These are phyloP conservation scores for Barbus barbus DNA, from an alignment of 2,113 vertebrate genomes.

Conservation along the genomic window DNA sequence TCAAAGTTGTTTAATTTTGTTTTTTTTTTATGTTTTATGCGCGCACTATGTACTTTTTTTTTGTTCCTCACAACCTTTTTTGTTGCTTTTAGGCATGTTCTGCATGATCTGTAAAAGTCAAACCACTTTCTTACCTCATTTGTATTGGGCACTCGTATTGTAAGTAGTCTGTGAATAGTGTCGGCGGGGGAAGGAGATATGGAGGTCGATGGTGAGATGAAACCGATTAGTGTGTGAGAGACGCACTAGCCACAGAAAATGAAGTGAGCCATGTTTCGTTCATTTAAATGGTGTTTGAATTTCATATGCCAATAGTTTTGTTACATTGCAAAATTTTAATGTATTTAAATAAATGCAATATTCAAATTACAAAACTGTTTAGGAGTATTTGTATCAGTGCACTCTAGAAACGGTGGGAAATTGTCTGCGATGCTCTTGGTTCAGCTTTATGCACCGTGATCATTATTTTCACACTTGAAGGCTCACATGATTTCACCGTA, in stretches of 20 bases:
- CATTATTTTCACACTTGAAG: background rate
- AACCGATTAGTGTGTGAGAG: constrained; percentile 56
- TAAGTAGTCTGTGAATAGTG: constrained; percentile 98
- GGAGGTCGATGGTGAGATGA: constrained; percentile 67
- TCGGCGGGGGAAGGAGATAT: constrained; percentile 77
- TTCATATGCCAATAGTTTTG: constrained; percentile 99
- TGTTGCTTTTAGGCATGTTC: constrained; percentile 94
- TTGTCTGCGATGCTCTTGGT: background rate
- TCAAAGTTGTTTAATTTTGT: constrained; percentile 94
- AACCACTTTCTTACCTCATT: constrained; percentile 99
- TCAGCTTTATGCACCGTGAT: background rate
- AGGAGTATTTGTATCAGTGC: background rate
- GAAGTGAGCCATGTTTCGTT: constrained; percentile 99
- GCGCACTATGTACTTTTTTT: constrained; percentile 49
- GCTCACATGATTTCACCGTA: background rate
- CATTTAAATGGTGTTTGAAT: constrained; percentile 99
- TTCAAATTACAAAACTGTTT: constrained; percentile 80
- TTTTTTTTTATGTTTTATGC: constrained; percentile 54
- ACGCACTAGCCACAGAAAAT: constrained; percentile 86
- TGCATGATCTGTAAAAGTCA: constrained; percentile 91
- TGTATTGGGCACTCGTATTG: constrained; percentile 99
- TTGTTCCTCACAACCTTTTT: constrained; percentile 77
- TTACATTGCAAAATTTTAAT: constrained; percentile 99
- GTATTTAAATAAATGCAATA: constrained; percentile 99
- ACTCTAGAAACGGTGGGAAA: constrained; percentile 59